Evolutionary conservation across 2,113 vertebrate species (phyloP), one percentile per base, ranked within the genome.

Genomic region (Thamnaconus septentrionalis): DNA sequence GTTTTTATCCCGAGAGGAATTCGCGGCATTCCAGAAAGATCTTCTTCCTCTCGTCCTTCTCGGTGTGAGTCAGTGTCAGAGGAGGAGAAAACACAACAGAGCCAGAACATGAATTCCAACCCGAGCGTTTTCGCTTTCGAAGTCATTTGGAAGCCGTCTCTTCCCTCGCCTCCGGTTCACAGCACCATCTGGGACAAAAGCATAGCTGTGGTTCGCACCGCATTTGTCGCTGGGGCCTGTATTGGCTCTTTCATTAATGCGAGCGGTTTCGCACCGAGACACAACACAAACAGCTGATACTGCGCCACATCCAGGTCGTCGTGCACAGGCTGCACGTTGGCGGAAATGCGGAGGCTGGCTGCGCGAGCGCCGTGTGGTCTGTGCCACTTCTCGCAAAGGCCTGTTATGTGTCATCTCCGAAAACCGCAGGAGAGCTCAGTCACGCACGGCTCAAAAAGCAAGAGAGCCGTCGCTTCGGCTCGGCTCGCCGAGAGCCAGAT

Each of bases 1-100:
- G 88, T 88, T 79, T 18, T 39, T 40, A 59, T 31, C 18, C 18
- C 18, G 18, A 31, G 18, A 83, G 62, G 75, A 84, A 86, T 84
- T 61, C 69, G 48, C 6, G 49, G 70, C 55, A 59, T 46, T 73
- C 67, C 69, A 43, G 48, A 12, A n/a, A 71, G 50, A 73, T 76
- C 59, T 65, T 68, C 59, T 59, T 42, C 41, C 39, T 18, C 56
- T 41, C 63, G 43, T 64, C 60, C 71, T 5, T n/a, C 76, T 73
- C 41, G 48, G 60, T 58, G 64, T 48, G 67, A 76, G 59, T 56
- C 11, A 41, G 57, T 7, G 53, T 71, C 63, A 58, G 64, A 69
- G 50, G 5, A 61, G 18, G 48, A 8, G 18, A 53, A 70, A 66
- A 76, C 59, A 76, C 59, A 79, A 77, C 67, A 78, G 78, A 69